Base-by-base conservation (phyloP, 2,888 invertebrate genomes). In the Koerneria pararmatus region DNA sequence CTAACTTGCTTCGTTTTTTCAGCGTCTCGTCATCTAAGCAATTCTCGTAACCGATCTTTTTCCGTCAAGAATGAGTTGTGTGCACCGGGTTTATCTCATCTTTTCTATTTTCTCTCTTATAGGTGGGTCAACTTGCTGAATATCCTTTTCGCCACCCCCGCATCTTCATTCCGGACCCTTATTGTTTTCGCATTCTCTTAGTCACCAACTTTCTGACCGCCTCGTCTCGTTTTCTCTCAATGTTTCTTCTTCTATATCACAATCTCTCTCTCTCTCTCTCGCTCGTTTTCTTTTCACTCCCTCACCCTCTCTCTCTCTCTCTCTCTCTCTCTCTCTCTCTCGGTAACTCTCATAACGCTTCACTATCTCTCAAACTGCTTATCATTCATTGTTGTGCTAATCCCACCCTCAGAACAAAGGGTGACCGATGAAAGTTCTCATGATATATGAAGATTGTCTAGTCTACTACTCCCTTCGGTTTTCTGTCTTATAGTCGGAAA, bases 111-210 rank as follows among this genome's bases (percentile, higher is more conserved):
- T n/a, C n/a, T n/a, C n/a, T n/a, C n/a, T n/a, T n/a, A n/a, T n/a
- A n/a, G n/a, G n/a, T n/a, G n/a, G n/a, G n/a, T n/a, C n/a, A n/a
- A n/a, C n/a, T n/a, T n/a, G n/a, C n/a, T n/a, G n/a, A n/a, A n/a
- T n/a, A n/a, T n/a, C n/a, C n/a, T n/a, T n/a, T n/a, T n/a, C n/a
- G n/a, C n/a, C n/a, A n/a, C n/a, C n/a, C n/a, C n/a, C n/a, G n/a
- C n/a, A n/a, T n/a, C n/a, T n/a, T n/a, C n/a, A n/a, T n/a, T n/a
- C 68, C 64, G 68, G 60, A 59, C 65, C 49, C 64, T 64, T 68
- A 63, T 59, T 64, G 68, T 61, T 62, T 68, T 46, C 62, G 56
- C 65, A 65, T 65, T 60, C 65, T 53, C 54, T 53, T 53, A 53
- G 64, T 51, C 68, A 56, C 62, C 65, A 58, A 62, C 65, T 65